Base-by-base conservation (phyloP, 37 sponge, comb jelly and placozoan genomes). In the Crambe crambe region DNA sequence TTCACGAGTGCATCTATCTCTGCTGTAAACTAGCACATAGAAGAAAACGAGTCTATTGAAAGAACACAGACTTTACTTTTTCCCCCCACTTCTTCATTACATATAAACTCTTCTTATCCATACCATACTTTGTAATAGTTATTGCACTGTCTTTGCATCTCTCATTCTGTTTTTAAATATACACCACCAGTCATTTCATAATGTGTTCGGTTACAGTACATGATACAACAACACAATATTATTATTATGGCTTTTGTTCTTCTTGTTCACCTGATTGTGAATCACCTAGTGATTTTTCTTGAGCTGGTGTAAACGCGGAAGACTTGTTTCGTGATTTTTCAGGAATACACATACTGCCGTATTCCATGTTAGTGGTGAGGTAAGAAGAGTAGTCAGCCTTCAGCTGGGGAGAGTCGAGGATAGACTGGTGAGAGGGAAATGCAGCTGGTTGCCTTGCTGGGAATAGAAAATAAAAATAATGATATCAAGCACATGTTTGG, bases 381-480 rank as follows among this genome's bases (percentile, higher is more conserved):
- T 77, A 91, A 2, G 89, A 74, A 74, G 85, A 78, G 78, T 81
- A 91, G 29, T 78, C 36, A 10, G 76, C 40, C 58, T 91, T 91
- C 29, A 85, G 41, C 23, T 80, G 26, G 56, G 91, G 89, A 35
- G 89, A 76, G 66, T 95, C 95, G 62, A 95, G 84, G 32, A 78
- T 62, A 2, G 95, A 89, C 60, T 95, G 95, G 63, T 95, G 95
- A 44, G 80, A 82, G 3, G 95, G 95, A 34, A 88, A 95, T 17
- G 89, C 91, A 1, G 51, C 70, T 1, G 74, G 73, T 40, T 76
- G 85, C 20, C 56, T 61, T 22, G 60, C 88, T 86, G 83, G 21
- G 36, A 54, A 56, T 35, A 43, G 18, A 4, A 2, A 20, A 42
- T 6, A 18, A 37, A n/a, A n/a, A n/a, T n/a, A n/a, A 23, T 63